These are phyloP conservation scores for Teinopalpus imperialis DNA, from an alignment of 2,888 invertebrate species.

Conservation along the genomic window DNA sequence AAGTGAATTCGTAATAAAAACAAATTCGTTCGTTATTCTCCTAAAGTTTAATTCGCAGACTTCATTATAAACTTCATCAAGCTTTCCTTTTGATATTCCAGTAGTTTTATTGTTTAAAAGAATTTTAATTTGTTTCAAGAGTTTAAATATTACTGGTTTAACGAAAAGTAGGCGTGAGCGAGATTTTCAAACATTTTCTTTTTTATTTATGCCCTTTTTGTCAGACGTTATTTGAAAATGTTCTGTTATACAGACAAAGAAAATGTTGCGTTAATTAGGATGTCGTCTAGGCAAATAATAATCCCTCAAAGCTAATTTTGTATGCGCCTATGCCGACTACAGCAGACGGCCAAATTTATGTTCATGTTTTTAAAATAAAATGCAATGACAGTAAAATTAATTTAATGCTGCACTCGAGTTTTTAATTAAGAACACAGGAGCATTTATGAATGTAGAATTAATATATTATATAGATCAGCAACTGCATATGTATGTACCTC, in stretches of 20 bases:
- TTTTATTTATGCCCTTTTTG: neutral
- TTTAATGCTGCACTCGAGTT: constrained; percentile 53
- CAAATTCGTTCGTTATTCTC: no score
- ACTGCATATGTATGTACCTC: no score
- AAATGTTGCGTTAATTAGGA: constrained; percentile 73
- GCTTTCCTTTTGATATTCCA: neutral
- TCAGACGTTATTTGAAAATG: constrained; percentile 25
- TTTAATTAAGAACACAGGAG: no score
- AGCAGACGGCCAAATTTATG: constrained; percentile 61
- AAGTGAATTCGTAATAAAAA: no score
- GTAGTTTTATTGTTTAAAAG: neutral
- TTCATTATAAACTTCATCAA: neutral
- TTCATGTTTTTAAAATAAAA: constrained; percentile 65
- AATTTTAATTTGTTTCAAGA: no score
- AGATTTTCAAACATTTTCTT: neutral
- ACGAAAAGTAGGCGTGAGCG: no score
- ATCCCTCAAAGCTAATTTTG: constrained; percentile 67
- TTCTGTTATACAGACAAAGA: constrained; percentile 53
- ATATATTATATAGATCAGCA: no score
- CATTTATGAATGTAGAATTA: no score
- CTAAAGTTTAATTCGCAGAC: neutral
- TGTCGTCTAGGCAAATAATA: constrained; percentile 74
- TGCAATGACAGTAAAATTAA: constrained; percentile 74
- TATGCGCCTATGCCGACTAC: constrained; percentile 53
- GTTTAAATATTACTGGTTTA: no score